Evolutionary conservation across 2,888 invertebrate species (phyloP), one percentile per base, ranked within the genome.

Genomic region (Aleiodes testaceus): DNA sequence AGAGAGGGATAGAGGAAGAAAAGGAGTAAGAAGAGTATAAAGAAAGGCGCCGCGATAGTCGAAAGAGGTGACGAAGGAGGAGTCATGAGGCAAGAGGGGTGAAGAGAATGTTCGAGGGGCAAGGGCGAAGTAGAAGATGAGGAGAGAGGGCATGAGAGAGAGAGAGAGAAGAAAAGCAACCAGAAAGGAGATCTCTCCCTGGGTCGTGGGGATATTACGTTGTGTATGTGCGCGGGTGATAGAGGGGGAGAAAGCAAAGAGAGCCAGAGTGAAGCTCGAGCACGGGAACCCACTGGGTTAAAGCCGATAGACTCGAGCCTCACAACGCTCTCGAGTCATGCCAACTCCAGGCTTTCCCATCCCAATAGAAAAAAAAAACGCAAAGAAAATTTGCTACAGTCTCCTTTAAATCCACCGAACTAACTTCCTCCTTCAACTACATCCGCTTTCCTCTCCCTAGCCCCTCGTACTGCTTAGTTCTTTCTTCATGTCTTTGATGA

Each of bases 11-110:
- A 42, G 22, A 72, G 63, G 73, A 69, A 66, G 49, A 42, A 14
- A 47, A 59, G 50, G 42, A 59, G 50, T 53, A 66, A 66, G 63
- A 52, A 67, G 53, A 26, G 45, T 53, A 69, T 55, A 50, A 55
- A 70, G 72, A 73, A 79, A 79, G 78, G 77, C 74, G 77, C 76
- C 77, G 74, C 75, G 77, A 66, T 74, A 74, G 74, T 69, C 70
- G 72, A 73, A 73, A 70, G 71, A 74, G 77, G 75, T 77, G 74
- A 75, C 77, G 78, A 77, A 75, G 77, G 75, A 75, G 77, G 75
- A 76, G 76, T 76, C 74, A 72, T 69, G 65, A 63, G 70, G 55
- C n/a, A 44, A 52, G 47, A 55, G 55, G 53, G 52, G 72, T 65
- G 64, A 64, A 72, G 74, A 65, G 65, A 64, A 65, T 66, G 55